Percentiles rank a stretch among this genome's conserved stretches.
Conservation (phyloP, 2,113 vertebrate genomes). For the Tragelaphus imberbis region DNA sequence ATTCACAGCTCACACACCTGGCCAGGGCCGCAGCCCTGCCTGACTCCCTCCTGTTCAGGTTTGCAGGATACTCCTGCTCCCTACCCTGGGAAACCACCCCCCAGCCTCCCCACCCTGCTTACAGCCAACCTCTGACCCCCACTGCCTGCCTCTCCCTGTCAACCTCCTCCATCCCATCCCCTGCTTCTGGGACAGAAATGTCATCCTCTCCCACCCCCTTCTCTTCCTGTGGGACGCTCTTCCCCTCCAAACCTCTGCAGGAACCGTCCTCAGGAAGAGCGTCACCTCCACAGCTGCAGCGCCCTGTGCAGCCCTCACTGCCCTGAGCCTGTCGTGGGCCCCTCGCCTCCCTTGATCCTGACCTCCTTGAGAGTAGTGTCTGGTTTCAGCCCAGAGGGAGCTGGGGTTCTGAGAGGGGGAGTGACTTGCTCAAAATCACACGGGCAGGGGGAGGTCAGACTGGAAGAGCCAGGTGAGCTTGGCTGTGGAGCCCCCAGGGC, state of each 20-base stretch:
- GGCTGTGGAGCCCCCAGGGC: not conserved
- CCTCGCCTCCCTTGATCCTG: not conserved
- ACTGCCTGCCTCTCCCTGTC: not conserved
- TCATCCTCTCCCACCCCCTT: accelerated
- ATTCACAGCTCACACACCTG: not conserved
- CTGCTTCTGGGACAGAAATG: no score
- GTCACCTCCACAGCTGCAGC: not conserved
- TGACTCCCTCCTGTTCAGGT: not conserved
- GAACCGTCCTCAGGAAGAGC: not conserved
- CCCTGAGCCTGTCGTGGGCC: not conserved
- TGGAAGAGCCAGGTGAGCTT: not conserved
- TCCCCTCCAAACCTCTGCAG: not conserved
- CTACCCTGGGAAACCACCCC: not conserved
- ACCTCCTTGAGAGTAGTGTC: not conserved
- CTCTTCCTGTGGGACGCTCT: not conserved
- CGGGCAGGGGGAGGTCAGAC: not conserved
- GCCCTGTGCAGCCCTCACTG: no score
- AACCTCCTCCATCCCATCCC: not conserved
- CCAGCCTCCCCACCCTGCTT: not conserved
- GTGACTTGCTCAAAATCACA: not conserved
- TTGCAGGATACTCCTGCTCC: not conserved
- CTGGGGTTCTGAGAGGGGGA: not conserved
- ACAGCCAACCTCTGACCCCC: not conserved
- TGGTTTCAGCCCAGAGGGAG: not conserved
- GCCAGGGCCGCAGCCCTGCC: not conserved